Base-by-base conservation (phyloP, 2,888 invertebrate genomes). In the Melitaea athalia region DNA sequence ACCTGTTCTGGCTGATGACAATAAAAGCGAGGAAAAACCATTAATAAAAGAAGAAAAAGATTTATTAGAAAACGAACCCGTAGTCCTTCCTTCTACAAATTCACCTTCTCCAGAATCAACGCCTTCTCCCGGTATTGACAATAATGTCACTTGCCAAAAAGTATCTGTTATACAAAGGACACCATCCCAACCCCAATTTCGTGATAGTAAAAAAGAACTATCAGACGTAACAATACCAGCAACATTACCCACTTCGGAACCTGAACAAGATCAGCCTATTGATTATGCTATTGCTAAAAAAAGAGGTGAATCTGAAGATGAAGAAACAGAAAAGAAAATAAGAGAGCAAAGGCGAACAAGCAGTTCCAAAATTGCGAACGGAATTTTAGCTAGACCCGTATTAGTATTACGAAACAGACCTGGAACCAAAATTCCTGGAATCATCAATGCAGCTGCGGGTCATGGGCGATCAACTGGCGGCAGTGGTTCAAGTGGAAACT, bases 231-330 rank as follows among this genome's bases (percentile, higher is more conserved):
- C 88, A 66, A 84, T 94, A 75, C 94, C 94, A 59, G 77, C 91
- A 59, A 89, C 93, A 50, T 77, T 93, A 71, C 91, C 93, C 7
- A 76, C 91, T 55, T 73, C 91, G 70, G 95, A 95, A 78, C 96
- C 96, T 0, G 96, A 95, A 83, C 96, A 97, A 87, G 97, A 97
- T 71, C 97, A 97, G 78, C 97, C 97, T 0, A 97, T 97, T 71
- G 97, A 97, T 83, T 97, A 97, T 84, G 97, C 95, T 80, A 96
- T 97, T 75, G 97, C 97, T 33, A 97, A 97, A 85, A 95, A 96
- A 79, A 94, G 95, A 71, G 95, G 95, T 8, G 95, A 95, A 81
- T 88, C 92, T 11, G 95, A 95, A 82, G 95, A 95, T 76, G 95
- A 95, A 79, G 94, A 95, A 83, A 95, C 94, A 71, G 96, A 94